A percentile compares a stretch with the other conserved stretches of the same genome.
phyloP scores from a whole-genome alignment of 35 echinoderm and acorn worm genomes.

The Apostichopus californicus region DNA sequence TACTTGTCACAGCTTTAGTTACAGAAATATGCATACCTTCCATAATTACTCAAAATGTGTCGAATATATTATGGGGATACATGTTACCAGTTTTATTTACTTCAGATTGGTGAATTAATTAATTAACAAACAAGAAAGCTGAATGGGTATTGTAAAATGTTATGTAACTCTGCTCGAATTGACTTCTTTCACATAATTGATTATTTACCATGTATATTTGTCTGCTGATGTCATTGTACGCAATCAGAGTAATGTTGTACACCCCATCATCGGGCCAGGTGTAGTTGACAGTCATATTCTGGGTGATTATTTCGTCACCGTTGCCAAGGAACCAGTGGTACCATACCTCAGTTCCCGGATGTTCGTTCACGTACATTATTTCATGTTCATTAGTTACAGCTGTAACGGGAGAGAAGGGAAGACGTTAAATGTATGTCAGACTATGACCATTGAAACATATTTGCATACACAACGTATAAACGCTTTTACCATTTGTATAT shows the following conservation, averaged over 20 bases:
- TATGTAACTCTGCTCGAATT: too few species aligned
- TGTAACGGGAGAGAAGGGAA: not conserved
- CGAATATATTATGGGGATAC: too few species aligned
- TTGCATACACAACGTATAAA: too few species aligned
- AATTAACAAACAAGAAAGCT: too few species aligned
- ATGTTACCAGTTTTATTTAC: too few species aligned
- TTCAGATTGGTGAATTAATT: too few species aligned
- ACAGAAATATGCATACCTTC: too few species aligned
- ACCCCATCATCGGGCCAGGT: conserved; percentile 89
- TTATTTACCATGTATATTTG: conserved; percentile 55
- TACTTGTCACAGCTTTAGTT: too few species aligned
- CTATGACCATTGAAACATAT: not conserved
- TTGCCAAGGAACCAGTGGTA: conserved; percentile 87
- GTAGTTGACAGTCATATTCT: conserved; percentile 69
- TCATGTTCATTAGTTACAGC: conserved; percentile 73
- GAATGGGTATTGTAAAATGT: too few species aligned
- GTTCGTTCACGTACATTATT: conserved; percentile 58
- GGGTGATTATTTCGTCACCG: conserved; percentile 78
- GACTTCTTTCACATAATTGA: not conserved
- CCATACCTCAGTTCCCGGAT: conserved; percentile 80
- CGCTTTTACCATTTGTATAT: too few species aligned
- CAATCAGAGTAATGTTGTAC: conserved; percentile 83
- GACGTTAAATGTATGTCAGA: not conserved
- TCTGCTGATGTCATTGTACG: conserved; percentile 82
- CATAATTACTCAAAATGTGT: too few species aligned